Evolutionary conservation across 2,888 invertebrate genomes (phyloP).

Genomic region (Ochlodes sylvanus): DNA sequence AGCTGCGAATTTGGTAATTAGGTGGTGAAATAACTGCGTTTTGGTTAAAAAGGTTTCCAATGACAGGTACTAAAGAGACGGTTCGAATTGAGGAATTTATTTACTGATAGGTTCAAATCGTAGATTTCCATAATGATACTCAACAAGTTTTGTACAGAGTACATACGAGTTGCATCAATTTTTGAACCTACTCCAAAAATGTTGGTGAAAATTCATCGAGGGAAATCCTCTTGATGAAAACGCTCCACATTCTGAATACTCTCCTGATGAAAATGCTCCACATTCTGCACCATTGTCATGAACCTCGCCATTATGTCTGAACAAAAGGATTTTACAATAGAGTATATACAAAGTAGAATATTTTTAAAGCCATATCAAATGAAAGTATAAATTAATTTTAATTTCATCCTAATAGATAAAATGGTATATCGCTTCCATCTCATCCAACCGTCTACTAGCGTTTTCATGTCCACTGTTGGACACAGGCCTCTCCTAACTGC

Average conservation of each 20-base stretch:
- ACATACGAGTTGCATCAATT: no score
- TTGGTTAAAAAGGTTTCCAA: no score
- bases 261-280: conserved; percentile 2
- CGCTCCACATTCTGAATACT: neutral
- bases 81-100: no score
- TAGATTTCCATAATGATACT: no score
- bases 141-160: no score
- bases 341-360: neutral
- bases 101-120: no score
- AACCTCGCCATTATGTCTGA: conserved; percentile 37
- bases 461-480: no score
- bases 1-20: neutral
- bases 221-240: neutral
- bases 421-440: neutral
- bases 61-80: no score
- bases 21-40: no score
- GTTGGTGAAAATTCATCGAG: neutral
- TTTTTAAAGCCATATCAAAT: neutral
- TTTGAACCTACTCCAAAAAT: neutral
- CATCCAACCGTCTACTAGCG: neutral
- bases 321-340: conserved; percentile 21
- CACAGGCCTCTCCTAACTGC: no score
- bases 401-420: neutral
- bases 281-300: conserved; percentile 36
- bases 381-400: neutral